Evolutionary conservation across 2,888 invertebrate species (phyloP).

Genomic region (Lithosia quadra): DNA sequence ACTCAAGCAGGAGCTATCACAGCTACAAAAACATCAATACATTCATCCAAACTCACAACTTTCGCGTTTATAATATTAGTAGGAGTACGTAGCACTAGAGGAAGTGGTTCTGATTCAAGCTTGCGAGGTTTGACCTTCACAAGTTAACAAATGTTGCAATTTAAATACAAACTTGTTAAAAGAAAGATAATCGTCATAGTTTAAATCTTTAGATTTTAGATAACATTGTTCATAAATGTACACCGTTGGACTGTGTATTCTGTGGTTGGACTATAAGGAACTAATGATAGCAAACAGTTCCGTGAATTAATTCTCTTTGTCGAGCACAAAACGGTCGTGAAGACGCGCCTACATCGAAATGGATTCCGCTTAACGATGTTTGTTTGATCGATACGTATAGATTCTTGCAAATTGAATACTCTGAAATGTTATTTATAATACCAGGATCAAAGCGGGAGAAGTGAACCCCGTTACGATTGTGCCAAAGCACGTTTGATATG

Average conservation of each 20-base stretch:
- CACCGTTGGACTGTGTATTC: neutral
- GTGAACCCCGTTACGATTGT: constrained; percentile 2
- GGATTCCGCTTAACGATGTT: constrained; percentile 31
- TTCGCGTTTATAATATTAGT: neutral
- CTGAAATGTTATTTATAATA: constrained; percentile 22
- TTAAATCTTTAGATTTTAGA: neutral
- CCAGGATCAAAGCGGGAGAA: constrained; percentile 12
- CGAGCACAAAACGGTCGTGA: constrained; percentile 10
- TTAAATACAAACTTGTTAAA: neutral
- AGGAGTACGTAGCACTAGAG: neutral
- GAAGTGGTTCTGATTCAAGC: neutral
- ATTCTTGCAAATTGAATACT: constrained; percentile 23
- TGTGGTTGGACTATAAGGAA: constrained; percentile 8
- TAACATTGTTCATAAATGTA: constrained; percentile 2
- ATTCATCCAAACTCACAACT: no score
- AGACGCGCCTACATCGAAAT: constrained; percentile 36
- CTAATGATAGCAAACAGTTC: constrained; percentile 18
- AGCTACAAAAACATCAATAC: neutral
- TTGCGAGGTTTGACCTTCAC: constrained; percentile 2
- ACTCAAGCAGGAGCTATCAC: no score
- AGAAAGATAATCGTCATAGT: neutral
- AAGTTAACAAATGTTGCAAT: neutral
- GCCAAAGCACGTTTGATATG: constrained; percentile 16
- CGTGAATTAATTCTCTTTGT: constrained; percentile 20
- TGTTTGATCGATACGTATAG: constrained; percentile 36